Evolutionary conservation across 2,113 vertebrate species (phyloP).

Genomic region (Labeo catla): DNA sequence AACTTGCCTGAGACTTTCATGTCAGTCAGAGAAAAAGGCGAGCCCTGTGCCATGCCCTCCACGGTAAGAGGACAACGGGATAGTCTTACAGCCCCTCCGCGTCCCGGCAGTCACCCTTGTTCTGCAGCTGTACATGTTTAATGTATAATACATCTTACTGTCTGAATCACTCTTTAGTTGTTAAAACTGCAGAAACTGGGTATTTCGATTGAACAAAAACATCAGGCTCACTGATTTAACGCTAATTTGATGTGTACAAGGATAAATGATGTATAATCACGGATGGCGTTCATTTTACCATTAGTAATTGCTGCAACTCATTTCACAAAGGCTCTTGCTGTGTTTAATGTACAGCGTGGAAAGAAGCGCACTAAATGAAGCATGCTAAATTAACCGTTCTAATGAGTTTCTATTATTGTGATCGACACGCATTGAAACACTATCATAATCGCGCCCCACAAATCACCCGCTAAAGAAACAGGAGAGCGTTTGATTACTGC

Average conservation of each 20-base stretch:
- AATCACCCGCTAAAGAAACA: slow-evolving; percentile 32
- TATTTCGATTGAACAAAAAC: not conserved
- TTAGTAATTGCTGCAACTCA: not conserved
- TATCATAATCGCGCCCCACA: slow-evolving; percentile 38
- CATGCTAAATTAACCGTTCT: slow-evolving; percentile 16
- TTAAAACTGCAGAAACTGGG: not conserved
- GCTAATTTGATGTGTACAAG: slow-evolving; percentile 2
- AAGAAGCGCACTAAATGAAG: slow-evolving; percentile 8
- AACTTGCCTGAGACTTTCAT: slow-evolving; percentile 35
- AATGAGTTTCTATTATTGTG: slow-evolving; percentile 37
- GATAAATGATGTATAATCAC: not conserved
- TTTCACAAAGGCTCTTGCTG: slow-evolving; percentile 12
- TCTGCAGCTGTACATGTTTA: slow-evolving; percentile 40
- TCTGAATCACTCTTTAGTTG: not conserved
- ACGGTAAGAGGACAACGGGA: slow-evolving; percentile 24
- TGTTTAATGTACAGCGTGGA: slow-evolving; percentile 20
- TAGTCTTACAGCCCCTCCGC: slow-evolving; percentile 26
- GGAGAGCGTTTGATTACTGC: slow-evolving; percentile 46
- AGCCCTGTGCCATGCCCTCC: slow-evolving; percentile 15
- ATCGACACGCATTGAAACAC: slow-evolving; percentile 27
- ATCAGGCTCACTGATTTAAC: not conserved
- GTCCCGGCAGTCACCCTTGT: slow-evolving; percentile 25
- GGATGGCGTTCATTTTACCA: not conserved
- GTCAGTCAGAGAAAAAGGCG: slow-evolving; percentile 27
- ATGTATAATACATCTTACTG: slow-evolving; percentile 27